These are phyloP conservation scores for Panulirus ornatus DNA, from an alignment of 1,140 invertebrate genomes.

Conservation along the genomic window DNA sequence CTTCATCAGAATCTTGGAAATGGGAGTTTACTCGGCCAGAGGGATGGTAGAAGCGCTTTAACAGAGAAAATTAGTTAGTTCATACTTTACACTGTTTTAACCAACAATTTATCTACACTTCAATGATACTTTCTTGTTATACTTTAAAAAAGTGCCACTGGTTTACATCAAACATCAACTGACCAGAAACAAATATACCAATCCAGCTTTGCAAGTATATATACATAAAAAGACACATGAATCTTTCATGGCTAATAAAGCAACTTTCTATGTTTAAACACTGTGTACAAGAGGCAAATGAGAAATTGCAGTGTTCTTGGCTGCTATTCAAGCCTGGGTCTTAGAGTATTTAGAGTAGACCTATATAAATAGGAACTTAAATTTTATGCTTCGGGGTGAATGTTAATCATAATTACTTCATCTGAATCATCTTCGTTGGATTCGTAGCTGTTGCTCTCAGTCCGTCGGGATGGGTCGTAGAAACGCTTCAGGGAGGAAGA, in stretches of 20 bases:
- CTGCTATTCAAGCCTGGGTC: not conserved
- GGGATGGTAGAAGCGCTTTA: constrained; percentile 56
- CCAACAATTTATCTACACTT: too few relatives aligned
- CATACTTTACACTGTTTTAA: too few relatives aligned
- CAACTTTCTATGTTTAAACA: not conserved
- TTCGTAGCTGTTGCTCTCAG: constrained; percentile 39
- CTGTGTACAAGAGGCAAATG: not conserved
- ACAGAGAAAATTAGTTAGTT: constrained; percentile 14
- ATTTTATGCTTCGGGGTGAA: not conserved
- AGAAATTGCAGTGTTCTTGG: not conserved
- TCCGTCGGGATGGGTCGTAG: constrained; percentile 63
- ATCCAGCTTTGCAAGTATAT: too few relatives aligned
- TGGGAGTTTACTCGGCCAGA: constrained; percentile 40
- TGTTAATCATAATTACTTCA: constrained; percentile 51
- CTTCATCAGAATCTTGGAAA: constrained; percentile 47
- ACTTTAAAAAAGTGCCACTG: too few relatives aligned
- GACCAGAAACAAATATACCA: too few relatives aligned
- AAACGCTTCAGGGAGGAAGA: constrained; percentile 66
- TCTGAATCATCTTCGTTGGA: constrained; percentile 64
- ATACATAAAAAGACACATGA: not conserved
- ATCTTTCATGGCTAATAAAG: constrained; percentile 6
- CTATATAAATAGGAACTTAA: constrained; percentile 1
- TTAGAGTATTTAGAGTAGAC: not conserved
- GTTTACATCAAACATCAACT: too few relatives aligned
- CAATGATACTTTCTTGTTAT: too few relatives aligned